A percentile compares a stretch with the other conserved stretches of the same genome.
These are phyloP conservation scores for Danionella cerebrum DNA, from an alignment of 2,113 vertebrate genomes.

Conservation along the genomic window DNA sequence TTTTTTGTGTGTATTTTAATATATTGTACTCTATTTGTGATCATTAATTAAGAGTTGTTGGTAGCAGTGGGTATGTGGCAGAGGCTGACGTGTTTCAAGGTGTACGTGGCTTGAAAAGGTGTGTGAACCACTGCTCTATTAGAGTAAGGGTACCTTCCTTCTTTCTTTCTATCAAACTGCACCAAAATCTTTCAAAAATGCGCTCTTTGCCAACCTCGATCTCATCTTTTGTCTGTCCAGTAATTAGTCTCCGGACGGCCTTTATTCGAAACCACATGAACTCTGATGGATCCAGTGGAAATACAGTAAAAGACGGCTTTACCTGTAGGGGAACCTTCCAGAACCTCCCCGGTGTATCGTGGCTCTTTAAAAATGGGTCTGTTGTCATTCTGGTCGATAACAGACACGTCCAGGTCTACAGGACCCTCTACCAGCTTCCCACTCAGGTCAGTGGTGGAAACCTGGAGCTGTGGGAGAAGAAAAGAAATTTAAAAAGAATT, in stretches of 20 bases:
- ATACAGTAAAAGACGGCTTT: no score
- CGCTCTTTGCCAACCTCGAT: background rate
- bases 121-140: no score
- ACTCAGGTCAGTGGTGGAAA: conserved; percentile 74
- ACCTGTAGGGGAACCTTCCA: conserved; percentile 93
- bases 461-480: conserved; percentile 70
- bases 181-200: background rate
- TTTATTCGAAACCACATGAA: background rate
- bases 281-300: background rate
- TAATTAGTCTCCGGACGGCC: background rate
- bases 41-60: no score
- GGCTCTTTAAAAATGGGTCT: conserved; percentile 86
- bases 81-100: no score
- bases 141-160: background rate
- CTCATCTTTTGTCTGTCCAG: background rate
- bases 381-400: conserved; percentile 98
- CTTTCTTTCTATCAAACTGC: background rate
- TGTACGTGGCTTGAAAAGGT: no score
- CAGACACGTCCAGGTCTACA: conserved; percentile 66
- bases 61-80: no score
- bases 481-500: conserved; percentile 22
- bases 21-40: no score
- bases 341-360: conserved; percentile 83
- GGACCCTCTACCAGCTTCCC: conserved; percentile 82
- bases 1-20: no score